Conservation (phyloP, 2,113 vertebrate genomes). For the Coreoperca whiteheadi region DNA sequence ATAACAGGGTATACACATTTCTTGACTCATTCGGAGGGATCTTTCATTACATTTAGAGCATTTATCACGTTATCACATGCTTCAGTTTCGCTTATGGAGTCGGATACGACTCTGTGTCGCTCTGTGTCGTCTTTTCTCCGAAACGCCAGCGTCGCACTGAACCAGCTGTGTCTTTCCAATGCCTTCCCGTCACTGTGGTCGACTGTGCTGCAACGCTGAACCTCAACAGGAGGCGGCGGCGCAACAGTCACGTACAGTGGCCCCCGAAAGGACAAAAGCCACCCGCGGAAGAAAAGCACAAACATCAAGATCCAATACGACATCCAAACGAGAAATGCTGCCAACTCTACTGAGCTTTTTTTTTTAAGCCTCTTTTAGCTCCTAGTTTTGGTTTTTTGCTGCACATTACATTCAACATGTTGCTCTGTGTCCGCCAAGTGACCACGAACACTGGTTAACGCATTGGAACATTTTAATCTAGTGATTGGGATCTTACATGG, state of each 20-base stretch:
- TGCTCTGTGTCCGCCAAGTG: no score
- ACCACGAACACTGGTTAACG: no score
- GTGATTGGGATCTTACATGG: no score
- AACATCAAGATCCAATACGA: not conserved
- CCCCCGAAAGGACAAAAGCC: not conserved
- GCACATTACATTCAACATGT: no score
- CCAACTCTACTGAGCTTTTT: not conserved
- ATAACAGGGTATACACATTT: not conserved
- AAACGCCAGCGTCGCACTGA: not conserved
- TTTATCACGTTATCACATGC: not conserved
- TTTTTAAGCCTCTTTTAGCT: not conserved
- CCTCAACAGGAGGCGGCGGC: not conserved
- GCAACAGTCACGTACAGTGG: not conserved
- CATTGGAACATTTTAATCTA: no score
- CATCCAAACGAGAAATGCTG: not conserved
- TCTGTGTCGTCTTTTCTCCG: not conserved
- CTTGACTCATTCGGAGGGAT: not conserved
- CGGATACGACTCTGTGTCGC: not conserved
- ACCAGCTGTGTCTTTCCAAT: no score
- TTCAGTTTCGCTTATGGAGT: not conserved
- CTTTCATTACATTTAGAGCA: not conserved
- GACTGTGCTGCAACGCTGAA: not conserved
- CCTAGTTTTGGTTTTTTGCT: no score
- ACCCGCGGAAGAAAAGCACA: not conserved
- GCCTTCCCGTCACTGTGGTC: conserved; percentile 23